These are phyloP conservation scores for Eulithis testata DNA, from an alignment of 2,888 invertebrate genomes.

Conservation along the genomic window DNA sequence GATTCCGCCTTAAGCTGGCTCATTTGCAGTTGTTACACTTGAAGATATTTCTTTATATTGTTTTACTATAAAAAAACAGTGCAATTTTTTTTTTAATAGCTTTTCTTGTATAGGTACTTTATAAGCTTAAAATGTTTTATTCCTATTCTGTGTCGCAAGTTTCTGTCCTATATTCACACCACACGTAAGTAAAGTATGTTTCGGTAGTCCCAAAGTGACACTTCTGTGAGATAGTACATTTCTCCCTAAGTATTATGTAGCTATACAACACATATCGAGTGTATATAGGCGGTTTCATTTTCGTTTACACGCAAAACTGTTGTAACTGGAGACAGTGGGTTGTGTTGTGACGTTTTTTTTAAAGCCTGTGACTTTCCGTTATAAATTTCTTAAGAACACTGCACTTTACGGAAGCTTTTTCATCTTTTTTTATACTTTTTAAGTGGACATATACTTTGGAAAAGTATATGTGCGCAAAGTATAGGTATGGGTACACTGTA, in stretches of 20 bases:
- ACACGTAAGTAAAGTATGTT: not conserved
- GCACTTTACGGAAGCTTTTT: not conserved
- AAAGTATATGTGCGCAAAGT: too few relatives aligned
- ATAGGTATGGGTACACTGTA: too few relatives aligned
- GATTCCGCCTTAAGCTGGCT: too few relatives aligned
- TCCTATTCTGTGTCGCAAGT: too few relatives aligned
- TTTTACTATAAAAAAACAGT: too few relatives aligned
- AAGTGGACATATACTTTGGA: too few relatives aligned
- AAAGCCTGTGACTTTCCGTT: constrained; percentile 31
- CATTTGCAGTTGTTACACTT: too few relatives aligned
- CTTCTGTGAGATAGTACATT: not conserved
- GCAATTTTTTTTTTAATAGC: too few relatives aligned
- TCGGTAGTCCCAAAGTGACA: constrained; percentile 7
- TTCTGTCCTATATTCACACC: not conserved
- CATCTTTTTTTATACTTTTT: too few relatives aligned
- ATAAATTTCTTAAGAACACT: constrained; percentile 18
- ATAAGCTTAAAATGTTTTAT: too few relatives aligned
- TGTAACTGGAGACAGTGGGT: constrained; percentile 64
- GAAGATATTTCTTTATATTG: too few relatives aligned
- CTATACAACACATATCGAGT: constrained; percentile 1
- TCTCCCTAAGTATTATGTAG: constrained; percentile 28
- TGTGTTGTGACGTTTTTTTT: constrained; percentile 28
- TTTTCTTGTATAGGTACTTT: too few relatives aligned
- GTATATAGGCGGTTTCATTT: constrained; percentile 64
- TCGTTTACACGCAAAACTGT: constrained; percentile 73